Conservation (phyloP, 2,113 vertebrate species). For the Nannobrachium achirus region DNA sequence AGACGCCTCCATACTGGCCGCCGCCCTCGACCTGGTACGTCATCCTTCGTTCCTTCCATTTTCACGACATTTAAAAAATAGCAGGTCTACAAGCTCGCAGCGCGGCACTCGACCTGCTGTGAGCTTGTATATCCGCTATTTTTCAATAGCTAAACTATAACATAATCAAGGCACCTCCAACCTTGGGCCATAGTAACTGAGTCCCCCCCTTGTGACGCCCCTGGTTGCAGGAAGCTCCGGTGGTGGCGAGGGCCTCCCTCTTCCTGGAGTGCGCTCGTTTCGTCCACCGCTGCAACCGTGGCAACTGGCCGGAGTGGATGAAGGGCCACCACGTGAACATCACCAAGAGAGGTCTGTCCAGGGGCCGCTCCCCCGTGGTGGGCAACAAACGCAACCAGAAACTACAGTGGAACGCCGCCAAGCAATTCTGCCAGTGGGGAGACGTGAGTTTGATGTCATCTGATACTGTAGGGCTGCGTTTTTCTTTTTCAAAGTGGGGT, state of each 20-base stretch:
- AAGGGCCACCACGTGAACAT: conserved; percentile 98
- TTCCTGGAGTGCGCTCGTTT: conserved; percentile 97
- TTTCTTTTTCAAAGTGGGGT: too few species aligned
- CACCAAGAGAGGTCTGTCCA: conserved; percentile 93
- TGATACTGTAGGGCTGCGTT: too few species aligned
- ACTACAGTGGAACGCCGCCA: conserved; percentile 97
- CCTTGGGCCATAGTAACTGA: too few species aligned
- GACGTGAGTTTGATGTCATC: conserved; percentile 92
- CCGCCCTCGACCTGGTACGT: conserved; percentile 94
- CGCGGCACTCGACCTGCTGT: too few species aligned
- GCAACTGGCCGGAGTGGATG: conserved; percentile 99
- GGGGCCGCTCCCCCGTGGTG: conserved; percentile 91
- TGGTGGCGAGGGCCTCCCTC: conserved; percentile 93
- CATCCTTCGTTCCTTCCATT: neutral
- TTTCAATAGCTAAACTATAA: too few species aligned
- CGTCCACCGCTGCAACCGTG: conserved; percentile 96
- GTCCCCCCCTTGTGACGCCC: too few species aligned
- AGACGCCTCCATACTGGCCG: conserved; percentile 95
- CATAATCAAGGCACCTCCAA: too few species aligned
- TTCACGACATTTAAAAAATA: too few species aligned
- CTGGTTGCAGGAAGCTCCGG: conserved; percentile 93
- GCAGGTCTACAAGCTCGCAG: too few species aligned
- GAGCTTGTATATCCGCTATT: too few species aligned
- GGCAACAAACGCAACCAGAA: conserved; percentile 99
- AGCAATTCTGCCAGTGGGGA: conserved; percentile 98